Evolutionary conservation across 2,797 vertebrate species (phyloP).

Genomic region (Orientallactaga sibirica): DNA sequence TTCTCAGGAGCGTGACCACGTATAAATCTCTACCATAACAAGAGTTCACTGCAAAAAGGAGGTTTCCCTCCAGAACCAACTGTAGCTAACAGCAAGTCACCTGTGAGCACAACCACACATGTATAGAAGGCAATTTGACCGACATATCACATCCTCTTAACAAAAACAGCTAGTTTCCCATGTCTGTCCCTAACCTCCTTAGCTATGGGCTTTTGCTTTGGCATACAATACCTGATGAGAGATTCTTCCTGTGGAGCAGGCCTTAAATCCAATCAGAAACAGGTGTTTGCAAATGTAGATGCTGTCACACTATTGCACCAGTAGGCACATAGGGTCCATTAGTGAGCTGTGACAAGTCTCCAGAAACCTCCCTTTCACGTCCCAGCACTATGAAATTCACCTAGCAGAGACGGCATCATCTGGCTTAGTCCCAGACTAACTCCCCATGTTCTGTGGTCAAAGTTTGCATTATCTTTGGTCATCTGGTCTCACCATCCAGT

Average conservation of each 20-base stretch:
- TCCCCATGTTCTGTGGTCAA: background rate
- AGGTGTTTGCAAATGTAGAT: background rate
- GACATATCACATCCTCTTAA: background rate
- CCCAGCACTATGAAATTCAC: background rate
- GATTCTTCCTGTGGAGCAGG: background rate
- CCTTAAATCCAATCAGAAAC: background rate
- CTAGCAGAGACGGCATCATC: background rate
- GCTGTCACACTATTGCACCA: background rate
- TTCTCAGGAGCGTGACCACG: background rate
- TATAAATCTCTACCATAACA: background rate
- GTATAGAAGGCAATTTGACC: background rate
- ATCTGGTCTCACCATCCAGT: background rate
- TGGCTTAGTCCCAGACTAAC: background rate
- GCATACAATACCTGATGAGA: background rate
- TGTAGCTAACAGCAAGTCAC: background rate
- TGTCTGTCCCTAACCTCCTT: background rate
- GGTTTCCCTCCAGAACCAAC: no score
- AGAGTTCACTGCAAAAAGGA: background rate
- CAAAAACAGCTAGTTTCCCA: background rate
- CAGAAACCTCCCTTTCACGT: background rate
- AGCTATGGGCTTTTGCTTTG: background rate
- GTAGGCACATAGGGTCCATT: no score
- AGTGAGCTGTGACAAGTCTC: background rate
- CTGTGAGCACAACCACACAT: background rate
- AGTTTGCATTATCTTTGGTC: background rate